Percentiles rank a stretch among this genome's conserved stretches.
These are phyloP conservation scores for Habroteleia sp. DNA, from an alignment of 2,888 invertebrate species.

Conservation along the genomic window DNA sequence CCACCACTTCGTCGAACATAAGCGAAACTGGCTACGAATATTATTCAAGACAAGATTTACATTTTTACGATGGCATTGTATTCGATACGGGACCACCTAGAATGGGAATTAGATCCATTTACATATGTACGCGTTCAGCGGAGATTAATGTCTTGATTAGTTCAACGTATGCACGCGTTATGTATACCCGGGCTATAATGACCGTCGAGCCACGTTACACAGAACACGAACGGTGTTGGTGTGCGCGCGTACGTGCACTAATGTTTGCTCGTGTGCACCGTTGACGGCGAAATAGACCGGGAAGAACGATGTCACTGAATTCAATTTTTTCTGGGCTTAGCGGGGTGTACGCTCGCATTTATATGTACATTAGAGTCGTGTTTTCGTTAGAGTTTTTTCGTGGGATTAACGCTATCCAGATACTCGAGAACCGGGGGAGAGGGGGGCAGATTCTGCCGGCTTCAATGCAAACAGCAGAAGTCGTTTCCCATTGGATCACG, in stretches of 20 bases:
- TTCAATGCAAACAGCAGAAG: conserved; percentile 17
- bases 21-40: conserved; percentile 64
- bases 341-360: conserved; percentile 23
- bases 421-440: neutral
- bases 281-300: conserved; percentile 21
- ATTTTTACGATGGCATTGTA: conserved; percentile 76
- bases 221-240: neutral
- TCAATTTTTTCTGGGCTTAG: conserved; percentile 38
- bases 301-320: conserved; percentile 37
- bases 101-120: conserved; percentile 75
- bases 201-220: conserved; percentile 25
- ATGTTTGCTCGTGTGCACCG: conserved; percentile 2
- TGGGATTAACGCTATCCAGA: conserved; percentile 16
- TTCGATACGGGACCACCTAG: conserved; percentile 71
- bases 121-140: conserved; percentile 67
- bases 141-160: conserved; percentile 78
- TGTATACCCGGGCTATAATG: conserved; percentile 40
- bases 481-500: conserved; percentile 22
- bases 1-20: neutral
- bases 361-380: conserved; percentile 37
- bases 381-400: conserved; percentile 38
- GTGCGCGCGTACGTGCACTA: conserved; percentile 1
- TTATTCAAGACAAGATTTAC: conserved; percentile 77
- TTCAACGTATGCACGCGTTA: conserved; percentile 65
- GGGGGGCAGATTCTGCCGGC: neutral